Evolutionary conservation across 2,113 vertebrate genomes (phyloP).

Genomic region (Syrrhaptes paradoxus): DNA sequence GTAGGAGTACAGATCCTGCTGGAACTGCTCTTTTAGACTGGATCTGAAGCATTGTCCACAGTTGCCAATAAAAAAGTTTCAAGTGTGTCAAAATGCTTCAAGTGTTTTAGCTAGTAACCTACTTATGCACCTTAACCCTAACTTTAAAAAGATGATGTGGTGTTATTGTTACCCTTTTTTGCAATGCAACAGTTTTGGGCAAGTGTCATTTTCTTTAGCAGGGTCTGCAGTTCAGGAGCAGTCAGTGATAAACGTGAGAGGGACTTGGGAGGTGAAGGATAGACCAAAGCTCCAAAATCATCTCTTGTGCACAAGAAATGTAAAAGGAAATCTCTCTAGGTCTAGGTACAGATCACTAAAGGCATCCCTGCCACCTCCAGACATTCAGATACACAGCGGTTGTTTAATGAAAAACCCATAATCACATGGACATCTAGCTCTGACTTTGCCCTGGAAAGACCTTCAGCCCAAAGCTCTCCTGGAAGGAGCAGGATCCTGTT

Average conservation of each 20-base stretch:
- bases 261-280: too few relatives aligned
- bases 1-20: background rate
- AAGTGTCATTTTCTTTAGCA: accelerated
- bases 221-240: background rate
- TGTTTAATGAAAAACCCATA: background rate
- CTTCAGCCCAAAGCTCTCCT: background rate
- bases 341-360: background rate
- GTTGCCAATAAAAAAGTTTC: background rate
- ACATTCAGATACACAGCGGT: background rate
- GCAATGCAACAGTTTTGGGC: accelerated
- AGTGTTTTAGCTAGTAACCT: background rate
- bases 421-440: background rate
- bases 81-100: background rate
- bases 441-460: background rate
- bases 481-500: background rate
- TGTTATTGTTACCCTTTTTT: background rate
- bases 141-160: background rate
- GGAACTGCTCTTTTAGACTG: background rate
- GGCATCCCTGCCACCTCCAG: background rate
- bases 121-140: background rate
- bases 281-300: background rate
- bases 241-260: background rate
- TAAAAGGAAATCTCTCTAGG: background rate
- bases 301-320: background rate
- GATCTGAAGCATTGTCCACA: background rate